Base-by-base conservation (phyloP, 23 tunicate genomes). In the Trididemnum nubilum region DNA sequence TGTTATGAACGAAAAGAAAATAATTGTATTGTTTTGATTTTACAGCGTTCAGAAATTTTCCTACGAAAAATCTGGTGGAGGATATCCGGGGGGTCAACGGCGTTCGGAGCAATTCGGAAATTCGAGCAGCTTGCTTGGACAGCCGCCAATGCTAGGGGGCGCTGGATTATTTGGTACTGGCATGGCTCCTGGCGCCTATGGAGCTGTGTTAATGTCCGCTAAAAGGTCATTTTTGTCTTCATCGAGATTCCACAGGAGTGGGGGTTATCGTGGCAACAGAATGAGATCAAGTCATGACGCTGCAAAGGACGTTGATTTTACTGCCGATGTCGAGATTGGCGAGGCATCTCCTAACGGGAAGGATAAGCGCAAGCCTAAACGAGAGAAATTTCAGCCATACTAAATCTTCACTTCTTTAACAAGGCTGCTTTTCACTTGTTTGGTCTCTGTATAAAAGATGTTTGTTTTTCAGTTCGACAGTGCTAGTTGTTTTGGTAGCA, bases 371-470 rank as follows among this genome's bases (percentile, higher is more conserved):
- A 91, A 91, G 76, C 23, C 65, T 15, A 91, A 91, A 59, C 64
- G 97, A 36, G 97, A 91, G 54, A 91, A 91, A 59, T 91, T 91
- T 57, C 90, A 91, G 65, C 97, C 97, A 4, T 91, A 91, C 67
- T 91, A 67, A 38, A n/a, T n/a, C n/a, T n/a, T n/a, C n/a, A n/a
- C n/a, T n/a, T n/a, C n/a, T n/a, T n/a, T n/a, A n/a, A n/a, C n/a
- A n/a, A n/a, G n/a, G n/a, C n/a, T n/a, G n/a, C n/a, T n/a, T n/a
- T n/a, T n/a, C n/a, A n/a, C n/a, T n/a, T n/a, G n/a, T n/a, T n/a
- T n/a, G n/a, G n/a, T n/a, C n/a, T n/a, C n/a, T n/a, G n/a, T n/a
- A n/a, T n/a, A n/a, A n/a, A n/a, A n/a, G n/a, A n/a, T n/a, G n/a
- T n/a, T n/a, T n/a, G n/a, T n/a, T n/a, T n/a, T n/a, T n/a, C n/a